Evolutionary conservation across 1,140 invertebrate species (phyloP), one percentile per base, ranked within the genome.

Genomic region (Magallana angulata): DNA sequence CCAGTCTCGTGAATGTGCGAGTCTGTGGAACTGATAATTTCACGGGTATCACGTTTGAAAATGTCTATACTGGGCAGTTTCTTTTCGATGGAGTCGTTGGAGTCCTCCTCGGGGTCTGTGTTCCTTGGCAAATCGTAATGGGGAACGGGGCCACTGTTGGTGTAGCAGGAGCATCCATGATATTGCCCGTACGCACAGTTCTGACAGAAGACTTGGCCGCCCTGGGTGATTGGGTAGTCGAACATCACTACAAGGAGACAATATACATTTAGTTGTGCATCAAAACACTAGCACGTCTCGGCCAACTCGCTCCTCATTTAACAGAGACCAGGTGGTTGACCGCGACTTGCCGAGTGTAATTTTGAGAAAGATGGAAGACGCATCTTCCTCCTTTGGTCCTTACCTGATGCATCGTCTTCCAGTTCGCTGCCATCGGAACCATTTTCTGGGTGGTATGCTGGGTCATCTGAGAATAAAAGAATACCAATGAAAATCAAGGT

Each of bases 11-110:
- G 36, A 48, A 48, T 48, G 1, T 48, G 36, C 36, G 36, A 48
- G 36, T 48, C 36, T 48, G 36, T 48, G 36, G 36, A 48, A 48
- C 36, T 48, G 36, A 8, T 30, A 36, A 36, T 76, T 11, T 12
- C 68, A 30, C 36, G 36, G 36, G 36, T 5, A 48, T 48, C 36
- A 48, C 36, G 36, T 48, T 48, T 48, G 11, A 76, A 76, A 30
- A 76, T 76, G 68, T 76, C 68, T 76, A 76, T 76, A 12, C 68
- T 76, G 24, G 68, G 68, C 8, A 76, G 68, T 4, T 24, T 76
- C 36, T 30, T 36, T 76, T 76, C 68, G 30, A 76, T 76, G 24
- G 68, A 76, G 24, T 76, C 68, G 14, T 76, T 76, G 18, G 68
- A 76, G 12, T 76, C 68, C 9, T 76, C 68, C 68, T 76, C 68